Evolutionary conservation across 37 sponge, comb jelly and placozoan genomes (phyloP).

Genomic region (Crambe crambe): DNA sequence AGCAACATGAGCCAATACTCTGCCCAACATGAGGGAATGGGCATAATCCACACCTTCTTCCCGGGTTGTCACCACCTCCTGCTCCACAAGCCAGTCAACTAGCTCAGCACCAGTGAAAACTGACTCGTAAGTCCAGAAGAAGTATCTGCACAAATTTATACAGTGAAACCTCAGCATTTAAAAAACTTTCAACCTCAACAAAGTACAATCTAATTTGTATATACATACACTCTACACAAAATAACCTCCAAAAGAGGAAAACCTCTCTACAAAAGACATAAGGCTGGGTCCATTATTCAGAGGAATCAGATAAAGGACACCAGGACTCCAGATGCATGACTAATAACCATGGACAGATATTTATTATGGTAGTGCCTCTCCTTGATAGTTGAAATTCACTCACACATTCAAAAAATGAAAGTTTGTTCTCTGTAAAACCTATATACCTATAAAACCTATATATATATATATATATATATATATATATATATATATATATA

Average conservation of each 20-base stretch:
- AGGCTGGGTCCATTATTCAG: background rate
- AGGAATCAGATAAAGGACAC: background rate
- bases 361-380: too few relatives aligned
- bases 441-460: too few relatives aligned
- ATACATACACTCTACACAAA: too few relatives aligned
- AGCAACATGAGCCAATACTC: slow-evolving; percentile 70
- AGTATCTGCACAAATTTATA: background rate
- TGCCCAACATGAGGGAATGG: slow-evolving; percentile 60
- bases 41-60: slow-evolving; percentile 76
- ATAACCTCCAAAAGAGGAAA: too few relatives aligned
- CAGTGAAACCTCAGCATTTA: background rate
- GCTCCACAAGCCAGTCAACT: slow-evolving; percentile 74
- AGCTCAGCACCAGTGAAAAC: slow-evolving; percentile 74
- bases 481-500: too few relatives aligned
- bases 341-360: too few relatives aligned
- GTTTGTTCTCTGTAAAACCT: too few relatives aligned
- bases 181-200: background rate
- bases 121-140: slow-evolving; percentile 38
- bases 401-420: too few relatives aligned
- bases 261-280: too few relatives aligned
- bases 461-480: too few relatives aligned
- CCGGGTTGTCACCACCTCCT: slow-evolving; percentile 38
- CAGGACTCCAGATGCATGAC: too few relatives aligned
- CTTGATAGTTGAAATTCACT: too few relatives aligned
- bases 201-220: background rate